These are phyloP conservation scores for Platynereis dumerilii DNA, from an alignment of 2,888 invertebrate genomes.

Conservation along the genomic window DNA sequence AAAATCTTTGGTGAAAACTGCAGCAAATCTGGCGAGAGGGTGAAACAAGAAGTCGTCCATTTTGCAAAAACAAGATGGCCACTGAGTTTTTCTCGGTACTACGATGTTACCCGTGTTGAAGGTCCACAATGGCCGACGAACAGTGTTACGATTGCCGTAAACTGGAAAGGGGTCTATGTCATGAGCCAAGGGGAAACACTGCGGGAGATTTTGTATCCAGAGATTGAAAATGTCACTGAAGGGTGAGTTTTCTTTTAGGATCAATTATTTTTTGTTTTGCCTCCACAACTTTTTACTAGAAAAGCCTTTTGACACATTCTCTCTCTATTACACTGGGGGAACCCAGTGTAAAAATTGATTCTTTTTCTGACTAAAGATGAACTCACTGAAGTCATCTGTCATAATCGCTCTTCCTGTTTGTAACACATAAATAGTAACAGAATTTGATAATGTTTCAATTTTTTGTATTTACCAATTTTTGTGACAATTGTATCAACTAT, in stretches of 20 bases:
- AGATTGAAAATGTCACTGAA: conserved; percentile 14
- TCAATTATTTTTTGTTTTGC: neutral
- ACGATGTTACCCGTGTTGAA: conserved; percentile 21
- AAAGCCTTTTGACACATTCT: too few relatives aligned
- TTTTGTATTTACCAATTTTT: too few relatives aligned
- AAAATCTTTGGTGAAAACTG: conserved; percentile 15
- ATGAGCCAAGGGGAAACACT: neutral
- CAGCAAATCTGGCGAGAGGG: conserved; percentile 9
- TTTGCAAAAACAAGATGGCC: conserved; percentile 20
- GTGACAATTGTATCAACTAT: too few relatives aligned
- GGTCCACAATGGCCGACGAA: conserved; percentile 21
- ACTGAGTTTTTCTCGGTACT: conserved; percentile 24
- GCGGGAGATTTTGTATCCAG: conserved; percentile 16
- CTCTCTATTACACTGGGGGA: too few relatives aligned
- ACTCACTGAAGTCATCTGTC: too few relatives aligned
- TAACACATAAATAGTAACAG: too few relatives aligned
- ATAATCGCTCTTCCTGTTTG: too few relatives aligned
- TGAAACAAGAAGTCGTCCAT: conserved; percentile 21
- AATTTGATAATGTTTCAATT: too few relatives aligned
- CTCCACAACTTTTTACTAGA: neutral
- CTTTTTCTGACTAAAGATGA: too few relatives aligned
- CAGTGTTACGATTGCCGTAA: conserved; percentile 17
- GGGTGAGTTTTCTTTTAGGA: conserved; percentile 11
- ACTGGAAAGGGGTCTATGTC: conserved; percentile 22
- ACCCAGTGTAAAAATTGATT: too few relatives aligned